phyloP scores from a whole-genome alignment of 2,113 vertebrate genomes.

The Panthera tigris region DNA sequence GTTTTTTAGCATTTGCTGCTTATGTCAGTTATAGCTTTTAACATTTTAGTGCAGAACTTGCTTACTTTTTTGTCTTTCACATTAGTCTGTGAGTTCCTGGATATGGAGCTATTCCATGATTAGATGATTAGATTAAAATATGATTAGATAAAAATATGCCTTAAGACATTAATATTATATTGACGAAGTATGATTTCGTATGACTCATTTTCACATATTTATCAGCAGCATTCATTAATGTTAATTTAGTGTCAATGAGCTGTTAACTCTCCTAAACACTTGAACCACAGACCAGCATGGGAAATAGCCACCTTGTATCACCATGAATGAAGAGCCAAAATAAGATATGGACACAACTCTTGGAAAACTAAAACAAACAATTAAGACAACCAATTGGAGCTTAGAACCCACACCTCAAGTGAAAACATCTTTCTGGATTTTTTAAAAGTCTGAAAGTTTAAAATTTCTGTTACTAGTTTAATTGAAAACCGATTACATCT shows the following conservation, averaged over 20 bases:
- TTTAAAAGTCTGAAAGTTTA: neutral
- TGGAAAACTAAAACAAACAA: neutral
- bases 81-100: neutral
- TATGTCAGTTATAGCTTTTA: neutral
- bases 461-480: conserved; percentile 4
- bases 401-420: neutral
- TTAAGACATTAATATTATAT: neutral
- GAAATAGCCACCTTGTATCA: neutral
- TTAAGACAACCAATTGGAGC: neutral
- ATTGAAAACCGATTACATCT: neutral
- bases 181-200: neutral
- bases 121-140: neutral
- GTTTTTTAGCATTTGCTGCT: neutral
- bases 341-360: neutral
- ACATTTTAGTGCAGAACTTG: neutral
- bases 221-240: neutral
- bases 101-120: neutral
- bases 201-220: neutral
- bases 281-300: neutral
- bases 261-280: neutral
- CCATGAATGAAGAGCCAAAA: neutral
- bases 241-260: neutral
- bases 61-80: neutral
- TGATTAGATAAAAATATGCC: neutral
- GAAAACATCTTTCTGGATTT: neutral